A percentile compares a stretch with the other conserved stretches of the same genome.
phyloP scores from a whole-genome alignment of 1,140 invertebrate genomes.

The Maniola jurtina region DNA sequence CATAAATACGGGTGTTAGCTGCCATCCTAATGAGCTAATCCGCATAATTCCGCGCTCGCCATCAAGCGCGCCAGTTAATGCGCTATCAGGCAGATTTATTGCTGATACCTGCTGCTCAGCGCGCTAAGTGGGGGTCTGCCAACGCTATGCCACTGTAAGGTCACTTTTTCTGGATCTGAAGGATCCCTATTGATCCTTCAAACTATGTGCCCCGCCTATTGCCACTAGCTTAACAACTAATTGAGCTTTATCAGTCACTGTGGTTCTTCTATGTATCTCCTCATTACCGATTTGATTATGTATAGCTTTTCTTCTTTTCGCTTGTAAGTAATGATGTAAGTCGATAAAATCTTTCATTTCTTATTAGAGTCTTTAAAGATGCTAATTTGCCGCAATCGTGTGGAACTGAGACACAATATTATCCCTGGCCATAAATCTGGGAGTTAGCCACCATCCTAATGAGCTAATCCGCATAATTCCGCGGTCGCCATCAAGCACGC shows the following conservation, averaged over 20 bases:
- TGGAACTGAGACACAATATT: conserved; percentile 17
- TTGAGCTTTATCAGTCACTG: too few species aligned
- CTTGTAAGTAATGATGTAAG: too few species aligned
- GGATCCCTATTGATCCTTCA: too few species aligned
- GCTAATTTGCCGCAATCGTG: conserved; percentile 15
- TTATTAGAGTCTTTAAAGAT: neutral
- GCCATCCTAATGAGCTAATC: conserved; percentile 41
- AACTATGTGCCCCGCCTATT: too few species aligned
- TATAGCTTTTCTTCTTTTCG: too few species aligned
- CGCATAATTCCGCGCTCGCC: conserved; percentile 30
- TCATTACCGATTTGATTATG: too few species aligned
- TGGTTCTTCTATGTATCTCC: too few species aligned
- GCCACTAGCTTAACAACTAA: too few species aligned
- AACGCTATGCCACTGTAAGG: too few species aligned
- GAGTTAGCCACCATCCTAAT: conserved; percentile 38
- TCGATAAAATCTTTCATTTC: too few species aligned
- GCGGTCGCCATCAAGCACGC: conserved; percentile 16
- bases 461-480: conserved; percentile 39
- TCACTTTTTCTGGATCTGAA: neutral
- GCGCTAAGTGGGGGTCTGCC: too few species aligned
- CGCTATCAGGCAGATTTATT: conserved; percentile 25
- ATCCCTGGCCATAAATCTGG: conserved; percentile 26
- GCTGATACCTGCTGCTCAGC: conserved; percentile 10
- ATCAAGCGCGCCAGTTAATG: conserved; percentile 19
- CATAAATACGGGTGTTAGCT: conserved; percentile 34